Percentiles rank a stretch among this genome's conserved stretches.
These are phyloP conservation scores for Spinus pinus DNA, from an alignment of 2,797 vertebrate species.

Conservation along the genomic window DNA sequence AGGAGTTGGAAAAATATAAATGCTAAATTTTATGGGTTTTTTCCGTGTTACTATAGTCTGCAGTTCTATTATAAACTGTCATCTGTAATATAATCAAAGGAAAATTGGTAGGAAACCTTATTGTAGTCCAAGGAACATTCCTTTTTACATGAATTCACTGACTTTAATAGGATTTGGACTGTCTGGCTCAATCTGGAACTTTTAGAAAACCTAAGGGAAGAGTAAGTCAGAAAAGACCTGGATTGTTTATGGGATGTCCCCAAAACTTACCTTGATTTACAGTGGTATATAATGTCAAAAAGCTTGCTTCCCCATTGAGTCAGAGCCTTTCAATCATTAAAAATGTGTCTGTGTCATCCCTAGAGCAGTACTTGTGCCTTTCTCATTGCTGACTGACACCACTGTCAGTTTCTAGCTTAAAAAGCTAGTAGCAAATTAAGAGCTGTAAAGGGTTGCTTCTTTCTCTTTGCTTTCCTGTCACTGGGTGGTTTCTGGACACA, in stretches of 20 bases:
- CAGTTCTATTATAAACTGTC: constrained; percentile 71
- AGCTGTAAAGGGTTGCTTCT: background rate
- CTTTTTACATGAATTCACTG: constrained; percentile 55
- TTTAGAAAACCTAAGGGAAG: constrained; percentile 14
- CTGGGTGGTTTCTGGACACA: background rate
- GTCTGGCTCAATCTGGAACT: constrained; percentile 11
- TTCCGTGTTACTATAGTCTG: constrained; percentile 60
- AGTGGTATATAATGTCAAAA: background rate
- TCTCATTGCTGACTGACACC: background rate
- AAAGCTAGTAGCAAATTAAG: background rate
- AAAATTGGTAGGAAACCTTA: constrained; percentile 67
- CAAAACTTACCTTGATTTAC: background rate
- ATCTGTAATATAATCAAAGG: constrained; percentile 70
- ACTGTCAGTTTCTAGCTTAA: background rate
- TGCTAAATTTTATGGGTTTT: constrained; percentile 66
- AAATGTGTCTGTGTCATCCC: background rate
- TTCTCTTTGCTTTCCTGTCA: background rate
- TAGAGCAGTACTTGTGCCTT: background rate
- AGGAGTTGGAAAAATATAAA: constrained; percentile 72
- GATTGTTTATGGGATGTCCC: background rate
- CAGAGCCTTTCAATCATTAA: background rate
- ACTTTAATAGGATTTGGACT: constrained; percentile 50
- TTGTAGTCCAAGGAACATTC: constrained; percentile 63
- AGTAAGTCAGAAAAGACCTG: background rate
- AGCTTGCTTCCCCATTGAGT: background rate